Evolutionary conservation across 2,113 vertebrate species (phyloP).

Genomic region (Natator depressus): DNA sequence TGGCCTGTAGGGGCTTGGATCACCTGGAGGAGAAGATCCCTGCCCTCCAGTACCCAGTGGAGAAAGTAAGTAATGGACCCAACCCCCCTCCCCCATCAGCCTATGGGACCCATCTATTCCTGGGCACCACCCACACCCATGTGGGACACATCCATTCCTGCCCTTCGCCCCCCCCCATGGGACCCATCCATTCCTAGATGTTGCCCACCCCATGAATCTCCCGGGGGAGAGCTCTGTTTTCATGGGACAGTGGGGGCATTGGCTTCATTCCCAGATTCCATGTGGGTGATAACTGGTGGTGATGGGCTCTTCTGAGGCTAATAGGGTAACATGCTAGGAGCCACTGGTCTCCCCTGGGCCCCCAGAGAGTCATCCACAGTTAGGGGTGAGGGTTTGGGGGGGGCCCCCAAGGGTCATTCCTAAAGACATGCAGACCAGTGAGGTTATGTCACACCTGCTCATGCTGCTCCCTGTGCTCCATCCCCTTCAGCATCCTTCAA

Average conservation of each 20-base stretch:
- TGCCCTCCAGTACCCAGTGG: slow-evolving; percentile 80
- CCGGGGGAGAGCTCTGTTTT: neutral
- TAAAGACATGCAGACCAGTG: neutral
- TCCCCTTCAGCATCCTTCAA: neutral
- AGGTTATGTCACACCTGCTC: neutral
- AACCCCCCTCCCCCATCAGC: neutral
- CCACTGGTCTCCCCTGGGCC: neutral
- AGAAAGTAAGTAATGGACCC: slow-evolving; percentile 74
- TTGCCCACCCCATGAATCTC: neutral
- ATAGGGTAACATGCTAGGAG: neutral
- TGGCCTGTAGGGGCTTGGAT: slow-evolving; percentile 84
- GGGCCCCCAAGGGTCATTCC: rapidly evolving
- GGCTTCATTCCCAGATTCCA: neutral
- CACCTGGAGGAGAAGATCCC: slow-evolving; percentile 85
- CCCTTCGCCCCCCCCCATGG: neutral
- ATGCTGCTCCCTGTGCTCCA: neutral
- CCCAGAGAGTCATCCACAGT: neutral
- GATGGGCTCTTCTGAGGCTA: neutral
- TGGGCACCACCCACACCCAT: neutral
- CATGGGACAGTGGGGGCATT: neutral
- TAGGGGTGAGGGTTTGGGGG: rapidly evolving
- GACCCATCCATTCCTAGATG: neutral
- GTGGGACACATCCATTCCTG: neutral
- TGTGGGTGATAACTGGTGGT: neutral
- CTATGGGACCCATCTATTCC: rapidly evolving